These are phyloP conservation scores for Rhinolophus sinicus DNA, from an alignment of 2,113 vertebrate genomes.

Conservation along the genomic window DNA sequence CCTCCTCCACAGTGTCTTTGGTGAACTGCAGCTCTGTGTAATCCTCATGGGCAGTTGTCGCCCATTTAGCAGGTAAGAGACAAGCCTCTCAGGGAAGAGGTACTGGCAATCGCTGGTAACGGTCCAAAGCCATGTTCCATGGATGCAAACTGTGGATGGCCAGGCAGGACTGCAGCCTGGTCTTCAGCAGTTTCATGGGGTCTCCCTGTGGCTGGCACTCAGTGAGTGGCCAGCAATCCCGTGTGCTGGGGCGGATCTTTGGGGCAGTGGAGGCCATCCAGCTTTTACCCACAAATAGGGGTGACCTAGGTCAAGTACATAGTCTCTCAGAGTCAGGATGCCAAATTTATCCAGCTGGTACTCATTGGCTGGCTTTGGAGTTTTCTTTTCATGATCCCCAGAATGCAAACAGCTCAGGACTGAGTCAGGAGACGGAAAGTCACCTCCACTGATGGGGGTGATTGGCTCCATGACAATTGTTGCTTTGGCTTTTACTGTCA, in stretches of 20 bases:
- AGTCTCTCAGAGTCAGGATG: constrained; percentile 92
- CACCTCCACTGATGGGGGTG: constrained; percentile 89
- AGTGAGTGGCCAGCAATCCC: constrained; percentile 87
- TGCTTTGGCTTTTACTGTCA: constrained; percentile 95
- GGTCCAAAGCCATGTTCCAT: constrained; percentile 76
- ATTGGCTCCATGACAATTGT: constrained; percentile 89
- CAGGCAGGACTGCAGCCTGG: constrained; percentile 92
- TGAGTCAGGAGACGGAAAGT: constrained; percentile 93
- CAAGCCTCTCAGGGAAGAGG: too few species aligned
- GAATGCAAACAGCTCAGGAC: constrained; percentile 95
- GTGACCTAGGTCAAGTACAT: constrained; percentile 94
- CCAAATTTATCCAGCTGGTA: constrained; percentile 99
- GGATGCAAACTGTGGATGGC: constrained; percentile 96
- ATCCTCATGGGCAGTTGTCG: too few species aligned
- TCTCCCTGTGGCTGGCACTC: constrained; percentile 98
- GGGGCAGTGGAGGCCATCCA: constrained; percentile 95
- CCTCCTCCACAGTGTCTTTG: too few species aligned
- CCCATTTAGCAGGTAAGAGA: too few species aligned
- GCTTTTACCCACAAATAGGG: constrained; percentile 96
- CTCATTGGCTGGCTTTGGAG: constrained; percentile 95
- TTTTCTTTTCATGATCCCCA: constrained; percentile 94
- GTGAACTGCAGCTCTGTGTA: too few species aligned
- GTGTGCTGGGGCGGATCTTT: constrained; percentile 89
- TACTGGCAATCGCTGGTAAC: too few species aligned
- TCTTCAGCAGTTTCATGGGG: constrained; percentile 93